Conservation (phyloP, 2,888 invertebrate species). For the Trilocha varians region DNA sequence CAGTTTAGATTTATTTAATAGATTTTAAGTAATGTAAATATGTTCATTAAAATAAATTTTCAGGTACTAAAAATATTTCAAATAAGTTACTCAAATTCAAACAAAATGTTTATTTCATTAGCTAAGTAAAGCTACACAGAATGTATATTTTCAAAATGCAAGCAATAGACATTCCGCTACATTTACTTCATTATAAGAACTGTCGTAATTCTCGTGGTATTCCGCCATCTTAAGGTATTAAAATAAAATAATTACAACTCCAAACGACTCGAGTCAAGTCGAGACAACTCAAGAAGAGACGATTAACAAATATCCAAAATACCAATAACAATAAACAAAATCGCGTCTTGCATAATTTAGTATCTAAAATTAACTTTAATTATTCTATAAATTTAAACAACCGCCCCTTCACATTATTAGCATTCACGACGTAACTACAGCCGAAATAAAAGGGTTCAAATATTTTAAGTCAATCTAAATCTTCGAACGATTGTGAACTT, state of each 20-base stretch:
- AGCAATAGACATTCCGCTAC: no score
- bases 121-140: no score
- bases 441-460: conserved; percentile 61
- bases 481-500: conserved; percentile 52
- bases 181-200: no score
- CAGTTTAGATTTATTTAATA: no score
- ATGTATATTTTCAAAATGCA: no score
- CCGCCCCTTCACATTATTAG: conserved; percentile 62
- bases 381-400: conserved; percentile 64
- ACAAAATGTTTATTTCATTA: no score
- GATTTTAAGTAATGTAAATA: no score
- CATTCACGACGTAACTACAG: conserved; percentile 61
- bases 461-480: conserved; percentile 61
- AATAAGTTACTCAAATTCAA: no score
- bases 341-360: conserved; percentile 40
- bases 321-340: conserved; percentile 39
- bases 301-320: conserved; percentile 28
- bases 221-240: neutral
- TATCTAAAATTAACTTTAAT: conserved; percentile 60
- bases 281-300: conserved; percentile 14
- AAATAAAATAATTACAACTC: neutral
- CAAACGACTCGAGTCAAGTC: neutral
- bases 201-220: no score
- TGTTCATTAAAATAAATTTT: no score
- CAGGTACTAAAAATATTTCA: no score